phyloP scores from a whole-genome alignment of 2,888 invertebrate species.

The Lacanobia wlatinum region DNA sequence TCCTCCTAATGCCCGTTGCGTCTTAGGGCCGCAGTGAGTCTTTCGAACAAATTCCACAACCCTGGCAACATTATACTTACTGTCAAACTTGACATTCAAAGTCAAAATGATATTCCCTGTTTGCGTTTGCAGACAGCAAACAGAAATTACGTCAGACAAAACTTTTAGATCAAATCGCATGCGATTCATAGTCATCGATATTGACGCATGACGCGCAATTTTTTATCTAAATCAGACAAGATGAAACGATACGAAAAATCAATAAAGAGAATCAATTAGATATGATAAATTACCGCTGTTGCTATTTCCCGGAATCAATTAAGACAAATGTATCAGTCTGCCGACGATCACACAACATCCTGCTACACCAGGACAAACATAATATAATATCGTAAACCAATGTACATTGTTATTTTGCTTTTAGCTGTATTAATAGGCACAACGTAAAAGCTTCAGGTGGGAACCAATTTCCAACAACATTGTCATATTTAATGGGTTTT shows the following conservation, averaged over 20 bases:
- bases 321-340: constrained; percentile 28
- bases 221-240: constrained; percentile 17
- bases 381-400: constrained; percentile 27
- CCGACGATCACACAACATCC: constrained; percentile 21
- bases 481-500: constrained; percentile 56
- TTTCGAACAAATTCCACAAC: too few species aligned
- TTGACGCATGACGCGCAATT: constrained; percentile 2
- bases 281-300: constrained; percentile 21
- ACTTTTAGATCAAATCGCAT: background rate
- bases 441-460: constrained; percentile 49
- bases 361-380: background rate
- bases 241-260: constrained; percentile 32
- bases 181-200: background rate
- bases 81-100: too few species aligned
- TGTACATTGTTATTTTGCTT: constrained; percentile 38
- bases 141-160: background rate
- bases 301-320: constrained; percentile 38
- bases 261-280: constrained; percentile 33
- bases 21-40: too few species aligned
- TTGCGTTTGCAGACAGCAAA: background rate
- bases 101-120: too few species aligned
- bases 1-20: too few species aligned
- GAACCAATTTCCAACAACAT: constrained; percentile 52
- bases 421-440: constrained; percentile 38
- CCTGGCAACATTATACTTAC: too few species aligned